Evolutionary conservation across 2,888 invertebrate genomes (phyloP).

Genomic region (Heliconius ethilla): DNA sequence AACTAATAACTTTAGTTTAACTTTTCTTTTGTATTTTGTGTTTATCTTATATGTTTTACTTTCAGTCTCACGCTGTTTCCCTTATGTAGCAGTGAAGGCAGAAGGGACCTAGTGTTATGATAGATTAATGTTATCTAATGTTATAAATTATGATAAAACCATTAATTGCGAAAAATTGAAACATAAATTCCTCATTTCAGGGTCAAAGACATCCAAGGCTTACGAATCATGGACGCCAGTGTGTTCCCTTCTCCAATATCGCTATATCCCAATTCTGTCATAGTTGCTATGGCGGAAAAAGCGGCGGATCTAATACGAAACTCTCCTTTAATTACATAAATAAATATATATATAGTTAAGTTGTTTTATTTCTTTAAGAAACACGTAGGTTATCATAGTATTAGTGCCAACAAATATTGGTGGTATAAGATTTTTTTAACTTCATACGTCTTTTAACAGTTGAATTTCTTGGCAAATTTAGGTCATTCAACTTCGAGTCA

Average conservation of each 20-base stretch:
- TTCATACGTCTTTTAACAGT: no score
- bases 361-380: slow-evolving; percentile 3
- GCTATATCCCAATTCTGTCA: slow-evolving; percentile 87
- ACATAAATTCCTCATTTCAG: slow-evolving; percentile 67
- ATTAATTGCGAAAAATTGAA: neutral
- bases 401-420: no score
- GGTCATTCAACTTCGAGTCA: no score
- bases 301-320: slow-evolving; percentile 81
- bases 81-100: no score
- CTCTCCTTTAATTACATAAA: slow-evolving; percentile 19
- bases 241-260: slow-evolving; percentile 89
- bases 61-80: no score
- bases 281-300: slow-evolving; percentile 85
- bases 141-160: neutral
- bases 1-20: neutral
- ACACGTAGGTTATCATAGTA: neutral
- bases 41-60: no score
- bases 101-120: no score
- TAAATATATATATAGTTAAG: neutral
- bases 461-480: no score
- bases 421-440: no score
- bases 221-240: slow-evolving; percentile 91
- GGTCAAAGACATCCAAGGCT: slow-evolving; percentile 83
- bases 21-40: no score
- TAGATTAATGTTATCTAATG: no score